phyloP scores from a whole-genome alignment of 2,888 invertebrate genomes.

The Archips xylosteana region DNA sequence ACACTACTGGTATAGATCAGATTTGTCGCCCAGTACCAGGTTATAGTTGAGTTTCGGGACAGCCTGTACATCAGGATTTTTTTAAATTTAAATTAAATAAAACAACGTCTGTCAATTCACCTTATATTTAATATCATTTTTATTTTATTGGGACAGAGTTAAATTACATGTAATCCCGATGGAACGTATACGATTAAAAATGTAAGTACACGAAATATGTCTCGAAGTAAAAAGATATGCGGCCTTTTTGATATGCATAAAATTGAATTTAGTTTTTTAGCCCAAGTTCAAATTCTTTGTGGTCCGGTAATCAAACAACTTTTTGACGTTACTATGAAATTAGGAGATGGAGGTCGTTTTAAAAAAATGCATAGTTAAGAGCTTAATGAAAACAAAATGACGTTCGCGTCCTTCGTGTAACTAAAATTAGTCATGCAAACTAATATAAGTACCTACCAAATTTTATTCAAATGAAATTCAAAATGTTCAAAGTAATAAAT shows the following conservation, averaged over 20 bases:
- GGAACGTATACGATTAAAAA: conserved; percentile 48
- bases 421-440: too few species aligned
- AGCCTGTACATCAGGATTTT: too few species aligned
- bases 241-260: conserved; percentile 61
- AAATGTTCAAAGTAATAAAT: too few species aligned
- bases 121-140: conserved; percentile 45
- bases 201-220: conserved; percentile 31
- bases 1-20: too few species aligned
- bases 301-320: background rate
- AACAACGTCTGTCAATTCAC: conserved; percentile 15
- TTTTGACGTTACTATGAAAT: background rate
- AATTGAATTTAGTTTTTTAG: conserved; percentile 40
- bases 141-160: conserved; percentile 47
- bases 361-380: too few species aligned
- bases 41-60: too few species aligned
- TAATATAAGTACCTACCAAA: background rate
- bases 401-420: too few species aligned
- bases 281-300: conserved; percentile 41
- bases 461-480: too few species aligned
- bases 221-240: conserved; percentile 56
- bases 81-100: background rate
- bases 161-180: conserved; percentile 47
- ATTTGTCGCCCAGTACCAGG: too few species aligned
- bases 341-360: too few species aligned
- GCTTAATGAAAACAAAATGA: too few species aligned